Conservation (phyloP, 2,888 invertebrate genomes). For the Fissipunctia ypsillon region DNA sequence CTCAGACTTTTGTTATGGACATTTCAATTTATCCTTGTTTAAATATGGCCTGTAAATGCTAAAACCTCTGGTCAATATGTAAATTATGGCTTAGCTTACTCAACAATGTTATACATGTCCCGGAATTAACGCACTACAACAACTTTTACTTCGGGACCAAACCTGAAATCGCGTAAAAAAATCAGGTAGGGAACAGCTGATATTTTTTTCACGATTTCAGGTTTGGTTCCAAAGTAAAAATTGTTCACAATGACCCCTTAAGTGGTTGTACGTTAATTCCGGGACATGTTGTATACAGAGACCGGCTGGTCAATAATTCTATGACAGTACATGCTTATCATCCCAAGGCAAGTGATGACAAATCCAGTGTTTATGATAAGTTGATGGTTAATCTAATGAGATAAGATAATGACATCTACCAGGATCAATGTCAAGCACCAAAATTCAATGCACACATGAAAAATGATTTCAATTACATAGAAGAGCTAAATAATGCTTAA, state of each 20-base stretch:
- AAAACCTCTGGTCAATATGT: constrained; percentile 16
- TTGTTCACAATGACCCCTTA: no score
- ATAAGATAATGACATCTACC: constrained; percentile 71
- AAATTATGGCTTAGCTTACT: constrained; percentile 19
- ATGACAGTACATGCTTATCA: constrained; percentile 57
- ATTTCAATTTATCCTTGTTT: constrained; percentile 45
- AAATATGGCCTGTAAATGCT: constrained; percentile 15
- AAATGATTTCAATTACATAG: constrained; percentile 36
- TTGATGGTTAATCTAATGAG: constrained; percentile 67
- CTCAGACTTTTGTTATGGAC: constrained; percentile 59
- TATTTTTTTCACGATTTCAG: no score
- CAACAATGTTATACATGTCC: constrained; percentile 25
- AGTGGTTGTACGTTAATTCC: no score
- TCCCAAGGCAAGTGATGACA: constrained; percentile 64
- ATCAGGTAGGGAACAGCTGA: no score
- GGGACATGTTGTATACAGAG: constrained; percentile 13
- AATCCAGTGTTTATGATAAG: constrained; percentile 67
- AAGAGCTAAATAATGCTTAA: constrained; percentile 60
- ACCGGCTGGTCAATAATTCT: constrained; percentile 18
- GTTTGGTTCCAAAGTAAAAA: no score
- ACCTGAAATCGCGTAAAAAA: no score
- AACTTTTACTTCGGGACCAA: no score
- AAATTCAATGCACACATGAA: constrained; percentile 52
- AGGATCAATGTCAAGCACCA: constrained; percentile 56
- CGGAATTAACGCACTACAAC: no score